Evolutionary conservation across 2,113 vertebrate species (phyloP).

Genomic region (Triplophysa siluroides): DNA sequence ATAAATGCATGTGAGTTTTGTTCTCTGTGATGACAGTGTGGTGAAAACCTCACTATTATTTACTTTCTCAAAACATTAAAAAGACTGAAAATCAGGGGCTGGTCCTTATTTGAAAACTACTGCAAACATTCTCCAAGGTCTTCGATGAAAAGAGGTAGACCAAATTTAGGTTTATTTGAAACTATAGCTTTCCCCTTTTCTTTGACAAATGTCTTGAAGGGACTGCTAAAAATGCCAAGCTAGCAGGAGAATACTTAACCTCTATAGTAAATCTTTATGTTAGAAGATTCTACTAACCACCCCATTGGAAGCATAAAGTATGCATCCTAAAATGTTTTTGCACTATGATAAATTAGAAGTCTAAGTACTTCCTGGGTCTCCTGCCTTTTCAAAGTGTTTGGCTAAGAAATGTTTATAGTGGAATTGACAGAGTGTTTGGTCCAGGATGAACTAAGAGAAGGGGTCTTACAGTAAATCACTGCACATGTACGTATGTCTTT

Average conservation of each 20-base stretch:
- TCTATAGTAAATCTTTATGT: constrained; percentile 55
- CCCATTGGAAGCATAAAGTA: constrained; percentile 26
- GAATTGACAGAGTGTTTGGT: constrained; percentile 1
- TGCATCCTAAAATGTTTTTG: constrained; percentile 45
- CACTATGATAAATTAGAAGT: constrained; percentile 42
- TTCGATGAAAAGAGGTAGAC: constrained; percentile 53
- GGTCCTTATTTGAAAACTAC: constrained; percentile 50
- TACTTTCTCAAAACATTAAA: constrained; percentile 44
- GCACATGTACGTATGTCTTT: background rate
- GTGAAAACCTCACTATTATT: constrained; percentile 32
- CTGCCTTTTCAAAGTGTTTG: constrained; percentile 5
- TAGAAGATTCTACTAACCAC: constrained; percentile 41
- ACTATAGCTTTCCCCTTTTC: background rate
- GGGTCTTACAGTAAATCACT: background rate
- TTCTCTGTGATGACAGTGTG: constrained; percentile 24
- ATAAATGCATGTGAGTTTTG: constrained; percentile 34
- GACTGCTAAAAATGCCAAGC: constrained; percentile 33
- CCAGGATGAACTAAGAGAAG: background rate
- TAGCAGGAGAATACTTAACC: constrained; percentile 55
- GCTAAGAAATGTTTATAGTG: constrained; percentile 5
- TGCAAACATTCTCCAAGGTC: constrained; percentile 43
- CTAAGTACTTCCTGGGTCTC: constrained; percentile 52
- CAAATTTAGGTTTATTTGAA: constrained; percentile 47
- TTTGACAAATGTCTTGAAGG: constrained; percentile 53
- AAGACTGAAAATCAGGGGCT: constrained; percentile 52